A percentile compares a stretch with the other conserved stretches of the same genome.
Conservation (phyloP, 2,888 invertebrate species). For the Dione vanillae region DNA sequence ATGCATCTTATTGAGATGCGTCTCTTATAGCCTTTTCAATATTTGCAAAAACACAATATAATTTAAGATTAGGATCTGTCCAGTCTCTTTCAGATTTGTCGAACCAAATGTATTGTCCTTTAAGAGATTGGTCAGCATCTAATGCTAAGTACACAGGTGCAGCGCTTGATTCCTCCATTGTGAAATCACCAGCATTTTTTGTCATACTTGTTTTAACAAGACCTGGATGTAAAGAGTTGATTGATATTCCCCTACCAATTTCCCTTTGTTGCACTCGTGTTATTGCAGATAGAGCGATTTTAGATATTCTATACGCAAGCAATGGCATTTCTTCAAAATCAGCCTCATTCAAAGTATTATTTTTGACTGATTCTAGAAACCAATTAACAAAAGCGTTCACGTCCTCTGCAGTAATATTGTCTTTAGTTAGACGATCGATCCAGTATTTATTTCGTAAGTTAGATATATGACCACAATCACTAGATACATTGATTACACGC, state of each 20-base stretch:
- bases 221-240: conserved; percentile 53
- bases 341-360: conserved; percentile 46
- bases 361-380: conserved; percentile 53
- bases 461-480: conserved; percentile 53
- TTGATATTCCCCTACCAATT: conserved; percentile 46
- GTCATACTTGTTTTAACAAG: conserved; percentile 52
- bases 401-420: conserved; percentile 48
- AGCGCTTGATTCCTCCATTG: conserved; percentile 46
- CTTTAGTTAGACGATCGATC: conserved; percentile 48
- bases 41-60: conserved; percentile 33
- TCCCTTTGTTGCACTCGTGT: conserved; percentile 50
- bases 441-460: conserved; percentile 50
- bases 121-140: conserved; percentile 50
- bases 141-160: conserved; percentile 51
- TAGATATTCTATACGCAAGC: conserved; percentile 50
- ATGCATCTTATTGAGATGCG: not conserved
- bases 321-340: conserved; percentile 50
- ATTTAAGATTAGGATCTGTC: conserved; percentile 43
- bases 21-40: conserved; percentile 18
- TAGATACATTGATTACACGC: conserved; percentile 52
- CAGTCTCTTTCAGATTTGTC: conserved; percentile 52
- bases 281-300: conserved; percentile 51
- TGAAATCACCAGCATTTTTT: conserved; percentile 44
- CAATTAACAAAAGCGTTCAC: conserved; percentile 51
- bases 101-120: conserved; percentile 54